Evolutionary conservation across 2,113 vertebrate genomes (phyloP), one percentile per base, ranked within the genome.

Genomic region (Crotalus tigris): DNA sequence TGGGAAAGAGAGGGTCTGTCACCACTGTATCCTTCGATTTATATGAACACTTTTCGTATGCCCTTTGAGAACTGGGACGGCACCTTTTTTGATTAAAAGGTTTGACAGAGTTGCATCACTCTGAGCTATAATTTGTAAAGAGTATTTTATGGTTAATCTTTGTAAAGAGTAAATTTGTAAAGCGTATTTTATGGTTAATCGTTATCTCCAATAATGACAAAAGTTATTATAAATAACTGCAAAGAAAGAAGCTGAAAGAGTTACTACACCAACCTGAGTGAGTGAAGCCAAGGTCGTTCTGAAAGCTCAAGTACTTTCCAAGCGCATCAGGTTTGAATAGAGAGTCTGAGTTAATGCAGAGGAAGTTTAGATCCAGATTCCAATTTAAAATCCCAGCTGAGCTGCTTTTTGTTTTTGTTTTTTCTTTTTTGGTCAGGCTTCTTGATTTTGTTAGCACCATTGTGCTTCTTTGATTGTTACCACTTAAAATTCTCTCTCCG

Each of bases 291-390:
- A 90, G 93, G 1, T 33, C 0, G n/a, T 81, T 81, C 13, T 55
- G 46, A 90, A 51, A 26, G 85, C 23, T 23, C 61, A 15, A 0
- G n/a, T 26, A 39, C 11, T 61, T 0, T 94, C 29, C 7, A 29
- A 85, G 0, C 57, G 69, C 6, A 91, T 5, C 89, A 3, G 85
- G 9, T 5, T 33, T 4, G 4, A 69, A 61, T 24, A 49, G 89
- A 91, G 85, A 10, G 0, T 59, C 53, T 91, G 11, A 53, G 64
- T 93, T 93, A 89, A 93, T 85, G 81, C 1, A 49, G 51, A 26
- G 11, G 11, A 93, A 90, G 7, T 94, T 93, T 91, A 92, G 33
- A 54, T 91, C 49, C 61, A 92, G 91, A 94, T 94, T 91, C 15
- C 49, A 94, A 69, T 3, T 13, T 54, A 33, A 39, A 64, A 55